Evolutionary conservation across 2,113 vertebrate genomes (phyloP).

Genomic region (Gavialis gangeticus): DNA sequence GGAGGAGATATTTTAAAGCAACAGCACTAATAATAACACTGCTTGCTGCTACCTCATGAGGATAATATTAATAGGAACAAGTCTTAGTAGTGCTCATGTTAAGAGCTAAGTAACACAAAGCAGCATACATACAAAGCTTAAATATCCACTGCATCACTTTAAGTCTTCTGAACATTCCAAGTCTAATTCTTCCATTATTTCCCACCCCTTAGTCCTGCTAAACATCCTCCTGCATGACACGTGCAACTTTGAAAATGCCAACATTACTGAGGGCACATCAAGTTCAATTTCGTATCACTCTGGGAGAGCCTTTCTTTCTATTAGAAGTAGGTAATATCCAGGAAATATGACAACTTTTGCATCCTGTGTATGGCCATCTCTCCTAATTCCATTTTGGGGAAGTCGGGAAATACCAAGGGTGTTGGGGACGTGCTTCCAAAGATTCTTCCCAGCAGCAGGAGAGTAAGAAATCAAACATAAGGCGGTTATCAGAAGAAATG

Average conservation of each 20-base stretch:
- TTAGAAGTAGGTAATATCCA: not conserved
- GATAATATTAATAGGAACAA: constrained; percentile 52
- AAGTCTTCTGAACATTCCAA: not conserved
- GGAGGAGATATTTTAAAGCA: not conserved
- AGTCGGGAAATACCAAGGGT: not conserved
- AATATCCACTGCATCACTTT: not conserved
- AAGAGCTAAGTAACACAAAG: not conserved
- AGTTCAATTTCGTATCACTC: not conserved
- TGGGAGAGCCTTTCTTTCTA: not conserved
- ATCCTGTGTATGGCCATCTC: not conserved
- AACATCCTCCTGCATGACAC: not conserved
- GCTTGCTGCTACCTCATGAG: not conserved
- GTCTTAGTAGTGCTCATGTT: not conserved
- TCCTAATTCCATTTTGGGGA: not conserved
- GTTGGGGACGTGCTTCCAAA: not conserved
- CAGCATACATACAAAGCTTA: not conserved
- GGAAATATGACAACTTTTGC: not conserved
- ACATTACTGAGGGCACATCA: not conserved
- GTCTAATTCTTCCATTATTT: not conserved
- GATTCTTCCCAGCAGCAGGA: not conserved
- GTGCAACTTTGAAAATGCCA: not conserved
- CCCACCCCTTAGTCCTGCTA: not conserved
- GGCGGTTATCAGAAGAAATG: not conserved
- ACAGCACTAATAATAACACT: not conserved
- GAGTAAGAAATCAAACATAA: not conserved